Base-by-base conservation (phyloP, 1,140 invertebrate genomes). In the Musca vetustissima region DNA sequence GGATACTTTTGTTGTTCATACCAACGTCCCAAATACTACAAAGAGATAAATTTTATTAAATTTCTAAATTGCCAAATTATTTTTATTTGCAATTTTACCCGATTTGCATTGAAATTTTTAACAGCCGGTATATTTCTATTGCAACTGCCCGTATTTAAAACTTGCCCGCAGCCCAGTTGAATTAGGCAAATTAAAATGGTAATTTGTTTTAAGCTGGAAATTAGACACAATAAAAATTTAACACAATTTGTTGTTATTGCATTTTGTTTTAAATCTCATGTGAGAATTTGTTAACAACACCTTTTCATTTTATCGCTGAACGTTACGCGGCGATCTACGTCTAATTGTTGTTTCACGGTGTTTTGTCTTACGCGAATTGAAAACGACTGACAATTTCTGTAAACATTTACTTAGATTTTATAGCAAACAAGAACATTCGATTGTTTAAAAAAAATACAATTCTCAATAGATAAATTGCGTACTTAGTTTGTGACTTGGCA, bases 1-100 rank as follows among this genome's bases (percentile, higher is more conserved):
- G 91, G 92, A 78, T 93, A 93, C 70, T 89, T 89, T 75, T 91
- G 88, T 11, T 87, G 85, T 83, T 93, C 91, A 74, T 91, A 93
- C 92, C 92, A 94, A 73, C 87, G 86, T 2, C 92, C 92, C 71
- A 90, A 73, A 77, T 92, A 94, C 78, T 79, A 57, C 8, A 67
- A 8, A 69, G 55, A 53, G 24, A 36, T 13, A 64, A 47, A 47
- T 57, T 17, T 55, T 32, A 48, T 50, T 59, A 47, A 57, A 0
- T 22, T 11, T 67, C n/a, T 43, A 52, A 66, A 28, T 25, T 3
- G 0, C 21, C 2, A 1, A 15, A 17, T 47, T 43, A 21, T 47
- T n/a, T 48, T 17, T 0, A 53, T 64, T 0, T 19, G 9, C 2
- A 36, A 64, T 17, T 17, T 68, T 65, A 69, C 68, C 49, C 19